A percentile compares a stretch with the other conserved stretches of the same genome.
Evolutionary conservation across 2,113 vertebrate species (phyloP).

Genomic region (Mormyrus iriodes): DNA sequence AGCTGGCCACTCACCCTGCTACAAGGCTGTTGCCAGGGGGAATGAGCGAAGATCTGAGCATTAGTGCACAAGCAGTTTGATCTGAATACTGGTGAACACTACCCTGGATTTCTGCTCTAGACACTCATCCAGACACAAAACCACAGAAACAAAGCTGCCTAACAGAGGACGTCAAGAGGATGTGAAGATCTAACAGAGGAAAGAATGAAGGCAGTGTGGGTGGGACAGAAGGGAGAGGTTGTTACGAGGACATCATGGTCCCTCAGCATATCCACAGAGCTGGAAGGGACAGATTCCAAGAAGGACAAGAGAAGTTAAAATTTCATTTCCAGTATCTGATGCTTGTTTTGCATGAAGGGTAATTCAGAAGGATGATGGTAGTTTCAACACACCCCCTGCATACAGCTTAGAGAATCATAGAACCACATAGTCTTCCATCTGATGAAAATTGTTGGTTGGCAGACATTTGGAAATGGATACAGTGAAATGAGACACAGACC

Average conservation of each 20-base stretch:
- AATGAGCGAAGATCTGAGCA: background rate
- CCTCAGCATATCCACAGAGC: background rate
- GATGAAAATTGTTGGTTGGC: background rate
- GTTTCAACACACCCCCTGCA: background rate
- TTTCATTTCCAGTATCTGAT: background rate
- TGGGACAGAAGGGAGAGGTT: background rate
- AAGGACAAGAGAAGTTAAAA: background rate
- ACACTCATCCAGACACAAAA: background rate
- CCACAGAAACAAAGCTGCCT: background rate
- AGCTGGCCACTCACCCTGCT: background rate
- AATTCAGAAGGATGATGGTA: background rate
- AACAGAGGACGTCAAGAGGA: background rate
- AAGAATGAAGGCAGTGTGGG: background rate
- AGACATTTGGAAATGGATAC: background rate
- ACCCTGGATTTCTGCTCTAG: background rate
- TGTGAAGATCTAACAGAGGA: background rate
- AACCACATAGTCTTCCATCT: background rate
- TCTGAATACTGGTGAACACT: background rate
- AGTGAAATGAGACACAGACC: background rate
- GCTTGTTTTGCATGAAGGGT: background rate
- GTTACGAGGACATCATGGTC: background rate
- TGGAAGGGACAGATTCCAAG: background rate
- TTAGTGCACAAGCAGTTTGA: background rate
- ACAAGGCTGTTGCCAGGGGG: background rate
- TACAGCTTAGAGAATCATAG: background rate